These are phyloP conservation scores for Drosophila erecta DNA, from an alignment of 1,140 invertebrate genomes.

Conservation along the genomic window DNA sequence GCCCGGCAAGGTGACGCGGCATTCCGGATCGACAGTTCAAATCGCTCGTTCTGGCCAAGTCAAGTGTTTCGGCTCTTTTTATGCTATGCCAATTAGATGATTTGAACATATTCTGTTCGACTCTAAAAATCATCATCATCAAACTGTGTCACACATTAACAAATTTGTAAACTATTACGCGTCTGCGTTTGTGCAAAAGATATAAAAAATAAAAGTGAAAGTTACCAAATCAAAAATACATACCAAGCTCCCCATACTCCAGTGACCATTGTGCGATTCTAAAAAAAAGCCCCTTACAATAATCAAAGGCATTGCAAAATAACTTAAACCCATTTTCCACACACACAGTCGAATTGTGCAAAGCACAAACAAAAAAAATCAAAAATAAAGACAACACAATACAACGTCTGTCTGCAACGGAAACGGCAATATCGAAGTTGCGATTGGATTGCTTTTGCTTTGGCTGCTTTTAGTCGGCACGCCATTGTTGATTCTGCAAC, in stretches of 20 bases:
- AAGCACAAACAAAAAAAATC: constrained; percentile 24
- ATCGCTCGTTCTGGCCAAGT: constrained; percentile 40
- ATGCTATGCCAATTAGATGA: constrained; percentile 32
- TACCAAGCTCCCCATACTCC: constrained; percentile 14
- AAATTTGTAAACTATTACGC: constrained; percentile 29
- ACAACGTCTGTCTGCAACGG: constrained; percentile 63
- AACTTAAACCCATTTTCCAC: constrained; percentile 57
- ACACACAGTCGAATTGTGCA: constrained; percentile 51
- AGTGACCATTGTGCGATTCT: constrained; percentile 77
- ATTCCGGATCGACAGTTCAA: constrained; percentile 30
- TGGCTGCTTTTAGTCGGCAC: constrained; percentile 24
- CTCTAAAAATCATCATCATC: background rate
- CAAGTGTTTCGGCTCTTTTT: constrained; percentile 43
- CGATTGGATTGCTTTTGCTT: constrained; percentile 35
- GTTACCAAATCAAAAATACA: constrained; percentile 53
- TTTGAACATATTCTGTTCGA: constrained; percentile 11
- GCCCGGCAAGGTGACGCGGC: constrained; percentile 35
- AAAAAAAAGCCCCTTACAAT: constrained; percentile 51
- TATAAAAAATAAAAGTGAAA: constrained; percentile 55
- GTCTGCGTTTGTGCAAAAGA: constrained; percentile 31
- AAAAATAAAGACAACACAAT: constrained; percentile 51
- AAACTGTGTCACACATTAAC: constrained; percentile 44
- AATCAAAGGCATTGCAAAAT: constrained; percentile 50
- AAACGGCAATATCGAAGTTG: constrained; percentile 56
- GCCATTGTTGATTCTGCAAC: constrained; percentile 76